Evolutionary conservation across 2,113 vertebrate species (phyloP).

Genomic region (Rhipidura dahli): DNA sequence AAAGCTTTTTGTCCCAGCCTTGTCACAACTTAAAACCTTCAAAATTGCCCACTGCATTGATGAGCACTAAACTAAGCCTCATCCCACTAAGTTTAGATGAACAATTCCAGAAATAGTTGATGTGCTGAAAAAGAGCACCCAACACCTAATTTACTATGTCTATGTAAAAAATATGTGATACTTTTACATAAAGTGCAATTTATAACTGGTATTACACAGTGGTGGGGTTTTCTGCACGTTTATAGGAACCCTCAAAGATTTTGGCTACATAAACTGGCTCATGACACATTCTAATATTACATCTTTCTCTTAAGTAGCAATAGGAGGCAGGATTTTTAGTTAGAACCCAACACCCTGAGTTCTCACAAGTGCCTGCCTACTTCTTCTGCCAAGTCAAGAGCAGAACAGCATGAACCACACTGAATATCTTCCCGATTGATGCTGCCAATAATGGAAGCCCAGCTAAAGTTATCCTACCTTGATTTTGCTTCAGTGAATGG

Average conservation of each 20-base stretch:
- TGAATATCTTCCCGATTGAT: background rate
- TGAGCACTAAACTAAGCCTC: background rate
- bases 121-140: background rate
- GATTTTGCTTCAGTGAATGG: background rate
- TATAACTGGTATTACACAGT: background rate
- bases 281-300: background rate
- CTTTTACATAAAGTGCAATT: background rate
- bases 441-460: background rate
- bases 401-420: background rate
- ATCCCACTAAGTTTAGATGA: background rate
- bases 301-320: background rate
- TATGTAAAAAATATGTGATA: background rate
- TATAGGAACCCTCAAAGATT: background rate
- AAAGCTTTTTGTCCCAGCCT: background rate
- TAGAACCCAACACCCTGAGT: background rate
- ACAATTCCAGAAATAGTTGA: background rate
- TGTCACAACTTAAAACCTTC: background rate
- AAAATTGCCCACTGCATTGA: background rate
- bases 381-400: background rate
- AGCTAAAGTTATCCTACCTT: background rate
- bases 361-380: background rate
- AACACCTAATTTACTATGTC: background rate
- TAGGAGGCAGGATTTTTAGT: background rate
- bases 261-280: background rate
- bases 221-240: background rate